A percentile compares a stretch with the other conserved stretches of the same genome.
These are phyloP conservation scores for Hippoglossus hippoglossus DNA, from an alignment of 2,797 vertebrate genomes.

Conservation along the genomic window DNA sequence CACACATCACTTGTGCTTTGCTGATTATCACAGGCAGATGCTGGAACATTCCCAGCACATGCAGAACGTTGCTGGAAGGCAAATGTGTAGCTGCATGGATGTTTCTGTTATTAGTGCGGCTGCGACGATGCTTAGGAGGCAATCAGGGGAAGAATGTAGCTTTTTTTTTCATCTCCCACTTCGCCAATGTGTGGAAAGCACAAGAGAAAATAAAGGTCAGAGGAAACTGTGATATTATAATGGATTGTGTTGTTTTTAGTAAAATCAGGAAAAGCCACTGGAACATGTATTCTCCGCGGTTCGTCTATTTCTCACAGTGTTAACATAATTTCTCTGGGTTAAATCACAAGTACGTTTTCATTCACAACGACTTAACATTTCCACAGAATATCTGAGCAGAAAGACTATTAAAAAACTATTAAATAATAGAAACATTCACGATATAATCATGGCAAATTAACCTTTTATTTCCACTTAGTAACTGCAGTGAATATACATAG, in stretches of 20 bases:
- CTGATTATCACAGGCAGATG: background rate
- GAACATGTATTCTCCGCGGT: background rate
- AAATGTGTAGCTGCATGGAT: background rate
- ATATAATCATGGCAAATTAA: background rate
- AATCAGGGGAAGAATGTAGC: background rate
- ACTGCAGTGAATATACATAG: slow-evolving; percentile 16
- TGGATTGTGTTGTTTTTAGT: slow-evolving; percentile 22
- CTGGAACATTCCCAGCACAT: background rate
- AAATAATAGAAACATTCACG: background rate
- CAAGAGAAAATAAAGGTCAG: slow-evolving; percentile 5
- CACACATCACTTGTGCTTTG: background rate
- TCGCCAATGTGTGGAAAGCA: background rate
- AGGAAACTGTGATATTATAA: slow-evolving; percentile 14
- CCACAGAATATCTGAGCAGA: slow-evolving; percentile 6
- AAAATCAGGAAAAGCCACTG: slow-evolving; percentile 7
- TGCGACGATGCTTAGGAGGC: background rate
- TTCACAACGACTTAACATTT: slow-evolving; percentile 44
- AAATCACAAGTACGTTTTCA: slow-evolving; percentile 19
- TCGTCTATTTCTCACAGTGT: slow-evolving; percentile 28
- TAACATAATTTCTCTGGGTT: slow-evolving; percentile 28
- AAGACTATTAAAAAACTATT: too few relatives aligned
- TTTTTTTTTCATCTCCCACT: background rate
- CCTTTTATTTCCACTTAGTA: too few relatives aligned
- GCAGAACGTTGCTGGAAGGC: background rate
- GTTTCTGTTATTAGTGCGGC: background rate